Evolutionary conservation across 2,888 invertebrate species (phyloP), one percentile per base, ranked within the genome.

Genomic region (Spodoptera exigua): DNA sequence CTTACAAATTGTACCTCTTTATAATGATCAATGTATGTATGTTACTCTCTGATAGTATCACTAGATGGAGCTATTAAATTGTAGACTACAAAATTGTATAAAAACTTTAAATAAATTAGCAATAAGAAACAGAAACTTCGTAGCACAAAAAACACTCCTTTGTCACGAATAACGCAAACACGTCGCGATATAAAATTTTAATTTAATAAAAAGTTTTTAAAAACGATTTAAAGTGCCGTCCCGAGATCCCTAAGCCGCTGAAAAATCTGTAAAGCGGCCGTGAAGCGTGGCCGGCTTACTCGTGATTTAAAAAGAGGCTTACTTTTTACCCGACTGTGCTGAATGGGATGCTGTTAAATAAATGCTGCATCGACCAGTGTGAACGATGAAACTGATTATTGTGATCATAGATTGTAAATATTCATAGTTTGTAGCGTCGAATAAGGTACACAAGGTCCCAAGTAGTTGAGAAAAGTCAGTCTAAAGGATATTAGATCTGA

Each of bases 301-400:
- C 62, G 74, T 74, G 70, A 70, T 78, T 76, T 75, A 75, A 76
- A 78, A 76, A 74, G 68, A 61, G 76, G 72, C 74, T 78, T 78
- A 74, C 68, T 60, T 57, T 68, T 64, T 45, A 48, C 55, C 68
- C 59, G 43, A 68, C 58, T 64, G 54, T 58, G 49, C 59, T 51
- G 66, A 53, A 70, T 52, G 56, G 35, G 32, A 27, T 27, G 46
- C 40, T 53, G 56, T 46, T 56, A 43, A 54, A 70, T 64, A 61
- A 39, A 43, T 36, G 14, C 27, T 53, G 46, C 46, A 44, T 34
- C 61, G 45, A 51, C 1, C 3, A 18, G 16, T 12, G 16, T 34
- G 32, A 14, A 12, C 2, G 21, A 13, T 16, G 9, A 12, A 37
- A 37, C 13, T 18, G 11, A n/a, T 21, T 16, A 36, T 21, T 43